Base-by-base conservation (phyloP, 1,140 invertebrate species). In the Theocolax elegans region DNA sequence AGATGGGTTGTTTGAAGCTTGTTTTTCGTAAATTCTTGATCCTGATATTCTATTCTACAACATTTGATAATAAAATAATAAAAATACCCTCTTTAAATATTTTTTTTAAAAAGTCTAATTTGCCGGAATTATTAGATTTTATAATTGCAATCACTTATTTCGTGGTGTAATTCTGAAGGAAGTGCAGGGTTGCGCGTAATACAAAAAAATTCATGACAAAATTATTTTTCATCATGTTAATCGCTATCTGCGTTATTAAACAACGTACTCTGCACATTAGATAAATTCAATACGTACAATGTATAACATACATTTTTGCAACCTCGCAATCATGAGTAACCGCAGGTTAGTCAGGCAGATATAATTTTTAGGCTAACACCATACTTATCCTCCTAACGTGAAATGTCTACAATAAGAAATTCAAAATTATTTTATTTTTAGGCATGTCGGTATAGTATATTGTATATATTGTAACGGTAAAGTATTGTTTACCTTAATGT, bases 151-250 rank as follows among this genome's bases (percentile, higher is more conserved):
- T n/a, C 38, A 63, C 44, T 46, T 29, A 63, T 29, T 46, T 49
- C 49, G 60, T 19, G 60, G 60, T 21, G 46, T 35, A 31, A n/a
- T 7, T 63, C 9, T 3, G 29, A 63, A 17, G 58, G 19, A 49
- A 63, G 46, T 49, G 23, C 21, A 49, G n/a, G 38, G n/a, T n/a
- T n/a, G 48, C 63, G 51, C 64, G 51, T 35, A 56, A 25, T 56
- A 67, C 54, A 59, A 67, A 67, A 31, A n/a, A n/a, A n/a, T n/a
- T n/a, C n/a, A n/a, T n/a, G n/a, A n/a, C n/a, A n/a, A 3, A 23
- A 67, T 44, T 59, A 59, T 67, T 59, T 67, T 59, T 67, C 31
- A 60, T 53, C 53, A 68, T 62, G 66, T 68, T 54, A 40, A 9
- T 60, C 6, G 53, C 38, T 23, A 44, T 10, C 15, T 23, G 31